These are phyloP conservation scores for Bubalus kerabau DNA, from an alignment of 2,113 vertebrate species.

Conservation along the genomic window DNA sequence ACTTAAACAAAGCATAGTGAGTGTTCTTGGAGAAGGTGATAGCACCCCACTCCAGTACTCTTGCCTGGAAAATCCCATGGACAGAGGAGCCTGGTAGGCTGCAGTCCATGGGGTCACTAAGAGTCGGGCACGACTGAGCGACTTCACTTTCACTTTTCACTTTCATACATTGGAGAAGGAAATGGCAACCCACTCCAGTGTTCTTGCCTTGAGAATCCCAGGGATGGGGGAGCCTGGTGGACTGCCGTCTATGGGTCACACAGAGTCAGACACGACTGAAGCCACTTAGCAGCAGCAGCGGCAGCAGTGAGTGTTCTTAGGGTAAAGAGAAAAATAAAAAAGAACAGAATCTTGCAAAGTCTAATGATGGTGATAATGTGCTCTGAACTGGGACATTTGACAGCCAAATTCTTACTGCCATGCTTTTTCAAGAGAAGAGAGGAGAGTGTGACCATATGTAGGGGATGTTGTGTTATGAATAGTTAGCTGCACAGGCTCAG, in stretches of 20 bases:
- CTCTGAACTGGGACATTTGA: not conserved
- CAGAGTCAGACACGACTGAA: fast-evolving
- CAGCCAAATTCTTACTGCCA: not conserved
- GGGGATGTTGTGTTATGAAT: not conserved
- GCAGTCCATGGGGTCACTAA: too few species aligned
- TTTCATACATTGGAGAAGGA: too few species aligned
- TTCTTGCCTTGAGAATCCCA: too few species aligned
- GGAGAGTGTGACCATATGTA: fast-evolving
- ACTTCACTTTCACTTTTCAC: too few species aligned
- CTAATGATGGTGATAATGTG: not conserved
- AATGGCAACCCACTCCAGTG: too few species aligned
- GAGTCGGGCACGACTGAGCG: too few species aligned
- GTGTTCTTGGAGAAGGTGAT: not conserved
- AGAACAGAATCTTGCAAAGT: not conserved
- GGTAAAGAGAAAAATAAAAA: not conserved
- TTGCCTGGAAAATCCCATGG: too few species aligned
- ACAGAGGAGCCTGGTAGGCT: too few species aligned
- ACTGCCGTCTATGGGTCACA: too few species aligned
- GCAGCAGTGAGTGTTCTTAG: not conserved
- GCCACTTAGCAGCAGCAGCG: too few species aligned
- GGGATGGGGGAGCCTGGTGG: too few species aligned
- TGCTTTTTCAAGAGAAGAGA: not conserved
- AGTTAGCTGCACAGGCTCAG: not conserved
- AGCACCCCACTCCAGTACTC: too few species aligned
- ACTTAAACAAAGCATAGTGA: not conserved